These are phyloP conservation scores for Tachyglossus aculeatus DNA, from an alignment of 2,797 vertebrate species.

Conservation along the genomic window DNA sequence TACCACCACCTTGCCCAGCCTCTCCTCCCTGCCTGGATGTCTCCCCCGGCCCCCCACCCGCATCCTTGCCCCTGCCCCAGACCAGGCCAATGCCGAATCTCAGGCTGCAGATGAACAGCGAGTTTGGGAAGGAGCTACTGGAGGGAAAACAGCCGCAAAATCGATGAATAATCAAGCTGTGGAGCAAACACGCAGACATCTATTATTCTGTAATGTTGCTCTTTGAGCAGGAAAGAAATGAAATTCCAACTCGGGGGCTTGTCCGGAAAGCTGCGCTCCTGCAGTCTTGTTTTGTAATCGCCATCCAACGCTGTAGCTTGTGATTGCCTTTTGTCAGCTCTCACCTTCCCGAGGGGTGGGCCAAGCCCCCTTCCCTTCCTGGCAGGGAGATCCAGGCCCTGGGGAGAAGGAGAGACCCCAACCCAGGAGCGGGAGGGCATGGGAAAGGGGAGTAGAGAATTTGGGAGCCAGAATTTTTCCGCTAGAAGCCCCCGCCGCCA, in stretches of 20 bases:
- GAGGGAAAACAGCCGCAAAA: constrained; percentile 47
- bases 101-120: neutral
- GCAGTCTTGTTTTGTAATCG: constrained; percentile 62
- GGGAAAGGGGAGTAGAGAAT: neutral
- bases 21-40: neutral
- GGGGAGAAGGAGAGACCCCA: neutral
- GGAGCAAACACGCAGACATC: constrained; percentile 44
- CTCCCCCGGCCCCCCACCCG: neutral
- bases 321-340: constrained; percentile 68
- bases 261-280: constrained; percentile 46
- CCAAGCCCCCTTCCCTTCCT: neutral
- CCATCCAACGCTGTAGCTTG: constrained; percentile 59
- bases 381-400: neutral
- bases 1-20: neutral
- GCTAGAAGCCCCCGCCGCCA: neutral
- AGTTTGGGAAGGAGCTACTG: neutral
- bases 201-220: constrained; percentile 47
- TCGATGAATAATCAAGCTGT: constrained; percentile 64
- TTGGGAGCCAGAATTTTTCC: neutral
- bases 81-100: neutral
- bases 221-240: constrained; percentile 52
- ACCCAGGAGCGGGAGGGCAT: neutral
- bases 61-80: neutral
- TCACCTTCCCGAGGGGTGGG: constrained; percentile 14
- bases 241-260: constrained; percentile 48